A percentile compares a stretch with the other conserved stretches of the same genome.
Evolutionary conservation across 2,888 invertebrate species (phyloP).

Genomic region (Nudaria mundana): DNA sequence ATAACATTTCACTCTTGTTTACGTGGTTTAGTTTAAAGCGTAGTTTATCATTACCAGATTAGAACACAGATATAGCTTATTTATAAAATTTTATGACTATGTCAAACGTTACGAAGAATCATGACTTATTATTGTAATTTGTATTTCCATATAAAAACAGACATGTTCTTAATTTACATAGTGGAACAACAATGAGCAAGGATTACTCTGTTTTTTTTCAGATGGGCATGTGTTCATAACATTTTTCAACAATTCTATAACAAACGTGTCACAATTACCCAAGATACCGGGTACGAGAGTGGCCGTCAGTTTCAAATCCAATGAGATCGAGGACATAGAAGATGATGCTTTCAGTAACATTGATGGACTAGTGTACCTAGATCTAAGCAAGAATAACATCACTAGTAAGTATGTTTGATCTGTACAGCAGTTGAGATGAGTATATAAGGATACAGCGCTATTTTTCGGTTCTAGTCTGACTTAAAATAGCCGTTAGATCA

Average conservation of each 20-base stretch:
- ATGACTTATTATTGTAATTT: slow-evolving; percentile 19
- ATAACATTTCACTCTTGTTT: background rate
- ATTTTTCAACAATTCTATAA: slow-evolving; percentile 81
- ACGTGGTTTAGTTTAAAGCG: background rate
- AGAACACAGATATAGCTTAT: too few species aligned
- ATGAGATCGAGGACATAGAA: slow-evolving; percentile 73
- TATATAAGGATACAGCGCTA: too few species aligned
- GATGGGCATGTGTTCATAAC: slow-evolving; percentile 72
- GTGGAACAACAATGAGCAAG: slow-evolving; percentile 1
- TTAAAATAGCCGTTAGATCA: too few species aligned
- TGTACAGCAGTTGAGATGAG: background rate
- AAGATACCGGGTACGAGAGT: slow-evolving; percentile 62
- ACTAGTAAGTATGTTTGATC: slow-evolving; percentile 59
- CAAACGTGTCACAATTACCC: slow-evolving; percentile 67
- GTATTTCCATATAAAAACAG: too few species aligned
- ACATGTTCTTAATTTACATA: too few species aligned
- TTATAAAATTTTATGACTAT: slow-evolving; percentile 24
- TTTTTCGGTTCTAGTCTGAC: too few species aligned
- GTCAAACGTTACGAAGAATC: slow-evolving; percentile 24
- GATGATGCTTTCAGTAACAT: slow-evolving; percentile 76
- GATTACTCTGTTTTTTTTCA: slow-evolving; percentile 46
- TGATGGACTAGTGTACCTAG: slow-evolving; percentile 73
- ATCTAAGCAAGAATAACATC: slow-evolving; percentile 80
- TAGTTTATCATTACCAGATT: slow-evolving; percentile 14
- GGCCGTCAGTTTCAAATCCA: slow-evolving; percentile 77